Base-by-base conservation (phyloP, 2,888 invertebrate species). In the Rotaria magnacalcarata region DNA sequence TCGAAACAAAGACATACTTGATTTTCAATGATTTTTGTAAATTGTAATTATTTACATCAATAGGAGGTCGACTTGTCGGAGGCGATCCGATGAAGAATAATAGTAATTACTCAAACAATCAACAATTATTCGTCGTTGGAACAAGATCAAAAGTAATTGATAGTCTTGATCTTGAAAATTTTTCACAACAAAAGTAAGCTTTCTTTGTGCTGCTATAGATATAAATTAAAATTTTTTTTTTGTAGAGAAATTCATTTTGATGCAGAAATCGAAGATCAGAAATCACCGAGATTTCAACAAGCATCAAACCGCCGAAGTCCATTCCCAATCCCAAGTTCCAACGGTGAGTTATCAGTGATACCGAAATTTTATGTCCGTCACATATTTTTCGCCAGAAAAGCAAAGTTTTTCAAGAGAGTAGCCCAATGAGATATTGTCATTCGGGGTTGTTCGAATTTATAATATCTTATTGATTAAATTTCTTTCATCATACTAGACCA, bases 161-260 rank as follows among this genome's bases (percentile, higher is more conserved):
- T 80, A 80, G 80, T 80, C 80, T 80, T 14, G 47, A 80, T 80
- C 24, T 80, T 7, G 80, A 80, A 47, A 80, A 80, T 47, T 80
- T 80, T 47, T 14, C n/a, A n/a, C 47, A 43, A n/a, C 80, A 47
- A 80, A 80, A 80, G 80, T 80, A 80, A 14, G 16, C 0, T 47
- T 52, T 52, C 14, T 11, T 11, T 11, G 14, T 52, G 6, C 50
- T 50, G 50, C 14, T 50, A 14, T 2, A 50, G 14, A 52, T 52
- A 16, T 52, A 8, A 16, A 14, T 52, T 8, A 16, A 14, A 52
- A 10, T 47, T 34, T 14, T 27, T 19, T 27, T 6, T 41, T 67
- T 34, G 19, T n/a, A 80, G 80, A 80, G 80, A 80, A 80, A 10
- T 80, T 47, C 80, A 80, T 80, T n/a, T 80, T 47, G 80, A 80